Percentiles rank a stretch among this genome's conserved stretches.
phyloP scores from a whole-genome alignment of 1,140 invertebrate species.

The Zophobas morio region DNA sequence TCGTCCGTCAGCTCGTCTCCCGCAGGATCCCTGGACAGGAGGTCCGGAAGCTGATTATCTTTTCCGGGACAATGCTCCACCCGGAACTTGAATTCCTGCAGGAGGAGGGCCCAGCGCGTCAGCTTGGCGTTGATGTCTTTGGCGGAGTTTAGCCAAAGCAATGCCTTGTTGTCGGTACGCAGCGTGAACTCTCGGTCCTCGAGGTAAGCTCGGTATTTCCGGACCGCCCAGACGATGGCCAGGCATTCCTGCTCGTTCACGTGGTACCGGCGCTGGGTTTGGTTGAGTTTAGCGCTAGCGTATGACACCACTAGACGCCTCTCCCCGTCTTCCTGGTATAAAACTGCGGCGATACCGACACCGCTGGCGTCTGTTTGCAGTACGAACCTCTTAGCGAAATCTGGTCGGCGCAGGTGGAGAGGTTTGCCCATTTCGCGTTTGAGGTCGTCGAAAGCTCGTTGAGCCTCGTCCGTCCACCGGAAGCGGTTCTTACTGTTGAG shows the following conservation, averaged over 20 bases:
- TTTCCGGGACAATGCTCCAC: slow-evolving; percentile 56
- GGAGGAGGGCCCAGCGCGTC: slow-evolving; percentile 57
- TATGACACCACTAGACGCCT: slow-evolving; percentile 22
- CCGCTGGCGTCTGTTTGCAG: slow-evolving; percentile 58
- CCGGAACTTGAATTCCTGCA: slow-evolving; percentile 59
- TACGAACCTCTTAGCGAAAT: not conserved
- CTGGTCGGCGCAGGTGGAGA: slow-evolving; percentile 19
- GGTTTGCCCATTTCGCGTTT: not conserved
- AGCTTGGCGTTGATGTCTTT: slow-evolving; percentile 53
- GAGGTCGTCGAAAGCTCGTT: slow-evolving; percentile 18
- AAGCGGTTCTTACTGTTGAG: not conserved
- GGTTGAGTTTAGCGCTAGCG: slow-evolving; percentile 12
- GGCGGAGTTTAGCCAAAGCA: not conserved
- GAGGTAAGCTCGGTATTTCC: slow-evolving; percentile 60
- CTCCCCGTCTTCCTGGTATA: slow-evolving; percentile 52
- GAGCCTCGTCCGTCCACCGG: not conserved
- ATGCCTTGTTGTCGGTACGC: slow-evolving; percentile 25
- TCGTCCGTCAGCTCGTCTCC: not conserved
- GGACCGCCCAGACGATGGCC: slow-evolving; percentile 60
- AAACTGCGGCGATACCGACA: slow-evolving; percentile 51
- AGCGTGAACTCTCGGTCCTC: slow-evolving; percentile 52
- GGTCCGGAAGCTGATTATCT: slow-evolving; percentile 59
- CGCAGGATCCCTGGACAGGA: slow-evolving; percentile 22
- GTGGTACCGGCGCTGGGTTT: not conserved
- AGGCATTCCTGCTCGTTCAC: slow-evolving; percentile 48